Evolutionary conservation across 2,888 invertebrate genomes (phyloP).

Genomic region (Rosalia funebris): DNA sequence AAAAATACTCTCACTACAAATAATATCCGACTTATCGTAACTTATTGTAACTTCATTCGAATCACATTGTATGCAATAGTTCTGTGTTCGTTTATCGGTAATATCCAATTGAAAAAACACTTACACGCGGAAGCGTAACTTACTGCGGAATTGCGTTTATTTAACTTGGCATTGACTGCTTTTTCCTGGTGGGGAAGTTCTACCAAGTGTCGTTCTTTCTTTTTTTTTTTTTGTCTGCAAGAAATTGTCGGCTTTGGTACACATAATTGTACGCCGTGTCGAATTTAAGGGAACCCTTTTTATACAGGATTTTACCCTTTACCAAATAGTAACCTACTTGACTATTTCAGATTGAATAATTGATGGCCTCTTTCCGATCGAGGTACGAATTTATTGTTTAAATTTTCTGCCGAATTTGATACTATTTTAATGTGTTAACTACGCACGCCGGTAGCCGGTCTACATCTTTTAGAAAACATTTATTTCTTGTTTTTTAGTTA

Average conservation of each 20-base stretch:
- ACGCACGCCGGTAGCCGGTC: too few species aligned
- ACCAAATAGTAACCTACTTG: not conserved
- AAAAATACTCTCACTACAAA: too few species aligned
- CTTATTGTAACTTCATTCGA: too few species aligned
- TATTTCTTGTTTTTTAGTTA: too few species aligned
- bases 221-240: not conserved
- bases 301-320: not conserved
- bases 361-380: not conserved
- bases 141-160: conserved; percentile 34
- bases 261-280: not conserved
- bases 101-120: conserved; percentile 5
- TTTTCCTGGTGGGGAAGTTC: conserved; percentile 54
- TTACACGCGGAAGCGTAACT: conserved; percentile 38
- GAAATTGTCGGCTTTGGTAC: not conserved
- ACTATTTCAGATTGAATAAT: not conserved
- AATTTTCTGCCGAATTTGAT: too few species aligned
- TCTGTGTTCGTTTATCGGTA: not conserved
- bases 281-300: not conserved
- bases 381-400: too few species aligned
- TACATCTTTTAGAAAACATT: too few species aligned
- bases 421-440: too few species aligned
- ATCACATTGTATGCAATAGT: too few species aligned
- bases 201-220: conserved; percentile 2
- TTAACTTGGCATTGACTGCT: conserved; percentile 58
- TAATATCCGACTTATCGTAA: too few species aligned